Evolutionary conservation across 2,113 vertebrate species (phyloP), one percentile per base, ranked within the genome.

Genomic region (Megalops atlanticus): DNA sequence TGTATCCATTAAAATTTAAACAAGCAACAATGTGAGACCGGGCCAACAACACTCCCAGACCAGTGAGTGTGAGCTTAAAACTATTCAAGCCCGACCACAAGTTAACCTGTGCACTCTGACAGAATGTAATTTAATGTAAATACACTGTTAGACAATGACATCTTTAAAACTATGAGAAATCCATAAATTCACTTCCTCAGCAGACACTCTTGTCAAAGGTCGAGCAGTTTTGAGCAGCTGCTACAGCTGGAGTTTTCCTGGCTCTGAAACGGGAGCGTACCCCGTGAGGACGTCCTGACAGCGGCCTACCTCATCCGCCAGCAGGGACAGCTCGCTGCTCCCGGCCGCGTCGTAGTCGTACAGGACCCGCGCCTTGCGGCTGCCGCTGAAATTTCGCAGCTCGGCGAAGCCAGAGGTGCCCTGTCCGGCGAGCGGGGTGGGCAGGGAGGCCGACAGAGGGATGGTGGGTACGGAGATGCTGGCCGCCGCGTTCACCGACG

Each of bases 331-430:
- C 87, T 99, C 97, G 81, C 92, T 98, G 92, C 97, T 98, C 87
- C 97, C 96, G 41, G 96, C 97, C 16, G 98, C 98, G 73, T 99
- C 98, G 4, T 99, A 99, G 90, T 99, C 98, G 80, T 99, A 99
- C 1, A 99, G 96, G 75, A 99, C 98, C 31, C 97, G 91, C 68
- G 98, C 98, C 90, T 94, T 97, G 83, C 97, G 96, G 90, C 91
- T 97, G 88, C 95, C 95, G 82, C 93, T 95, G 71, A 94, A 95
- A 78, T 93, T 93, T 36, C 95, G 95, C 87, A 97, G 87, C 87
- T 98, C 97, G 80, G 74, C 95, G 92, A 96, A 93, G 81, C 96
- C 93, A 47, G 95, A 93, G 36, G 93, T 90, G n/a, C 91, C 86
- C 0, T 86, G 52, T 54, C 95, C 92, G 79, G 88, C 87, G 54